Base-by-base conservation (phyloP, 2,113 vertebrate species). In the Pelmatolapia mariae region DNA sequence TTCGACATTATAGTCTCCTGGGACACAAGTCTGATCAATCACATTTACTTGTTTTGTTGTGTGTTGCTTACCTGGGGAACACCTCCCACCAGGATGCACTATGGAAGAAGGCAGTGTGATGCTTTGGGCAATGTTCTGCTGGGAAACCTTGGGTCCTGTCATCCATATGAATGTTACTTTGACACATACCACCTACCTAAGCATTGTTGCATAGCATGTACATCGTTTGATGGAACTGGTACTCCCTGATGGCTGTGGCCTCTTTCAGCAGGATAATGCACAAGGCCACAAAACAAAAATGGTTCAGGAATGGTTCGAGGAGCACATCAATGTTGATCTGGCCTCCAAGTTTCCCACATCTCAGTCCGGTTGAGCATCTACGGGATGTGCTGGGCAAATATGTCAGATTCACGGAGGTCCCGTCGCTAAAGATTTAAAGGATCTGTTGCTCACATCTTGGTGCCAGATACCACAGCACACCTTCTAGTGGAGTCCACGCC, bases 1-100 rank as follows among this genome's bases (percentile, higher is more conserved):
- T 63, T 63, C 59, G 33, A 63, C 59, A 31, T 61, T 31, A 31
- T 61, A 61, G 15, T 61, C 15, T 59, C 8, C 15, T 1, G 57
- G 57, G 8, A 18, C 26, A 33, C 61, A 7, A 36, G 18, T n/a
- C 31, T 12, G 31, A 38, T 66, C 31, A 36, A 66, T 38, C 61
- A 66, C 61, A 3, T 66, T 66, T 36, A 38, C 61, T 38, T 66
- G 31, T n/a, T 63, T 63, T 63, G 59, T 11, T 63, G 16, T 33
- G 59, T 19, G 59, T 63, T 2, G 59, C 59, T 63, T 63, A 63
- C 59, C 59, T 63, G 59, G 5, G 16, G 16, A 19, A 36, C 59
- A 63, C 31, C 31, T 66, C 1, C 31, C 31, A n/a, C 1, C 0
- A 36, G 2, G 31, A 38, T 66, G 31, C 4, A 66, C 1, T 66